Base-by-base conservation (phyloP, 2,113 vertebrate genomes). In the Gadus chalcogrammus region DNA sequence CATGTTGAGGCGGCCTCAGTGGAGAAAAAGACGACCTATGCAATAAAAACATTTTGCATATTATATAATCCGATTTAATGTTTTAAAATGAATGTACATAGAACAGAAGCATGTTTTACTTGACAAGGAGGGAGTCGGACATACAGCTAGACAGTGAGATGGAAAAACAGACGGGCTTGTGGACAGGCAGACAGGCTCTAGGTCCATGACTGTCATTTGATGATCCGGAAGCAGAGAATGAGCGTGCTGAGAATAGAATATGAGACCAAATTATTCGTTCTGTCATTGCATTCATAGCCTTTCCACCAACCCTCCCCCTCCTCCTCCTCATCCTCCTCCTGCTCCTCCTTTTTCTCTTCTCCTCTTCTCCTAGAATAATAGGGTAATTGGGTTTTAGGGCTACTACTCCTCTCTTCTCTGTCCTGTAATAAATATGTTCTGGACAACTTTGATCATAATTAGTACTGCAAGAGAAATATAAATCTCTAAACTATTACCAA, bases 171-270 rank as follows among this genome's bases (percentile, higher is more conserved):
- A 11, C 38, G 11, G 38, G 38, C 38, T 42, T 1, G 38, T 1
- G 11, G 38, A 42, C 38, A 11, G 38, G 38, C 38, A 42, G 38
- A 42, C 38, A 42, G 38, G 38, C 38, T 42, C 24, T 35, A 35
- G 4, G 31, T 35, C 4, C 4, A 35, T 35, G 81, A 80, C 86
- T 81, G 77, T 83, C 86, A 87, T 87, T 87, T 82, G 85, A 87
- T 81, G 84, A 89, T 85, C 79, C 77, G 81, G 82, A 82, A 87
- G 82, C 78, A 81, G 73, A 87, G 82, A 80, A 77, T 64, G 80
- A 70, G 84, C 80, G 78, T 91, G 86, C 86, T 89, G 81, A 78
- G 85, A 88, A 90, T 88, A 86, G 85, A 80, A 86, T 85, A 85
- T 80, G 80, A 59, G 77, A 84, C 66, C 55, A 74, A 85, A 82